These are phyloP conservation scores for Dipus sagitta DNA, from an alignment of 2,797 vertebrate species.

Conservation along the genomic window DNA sequence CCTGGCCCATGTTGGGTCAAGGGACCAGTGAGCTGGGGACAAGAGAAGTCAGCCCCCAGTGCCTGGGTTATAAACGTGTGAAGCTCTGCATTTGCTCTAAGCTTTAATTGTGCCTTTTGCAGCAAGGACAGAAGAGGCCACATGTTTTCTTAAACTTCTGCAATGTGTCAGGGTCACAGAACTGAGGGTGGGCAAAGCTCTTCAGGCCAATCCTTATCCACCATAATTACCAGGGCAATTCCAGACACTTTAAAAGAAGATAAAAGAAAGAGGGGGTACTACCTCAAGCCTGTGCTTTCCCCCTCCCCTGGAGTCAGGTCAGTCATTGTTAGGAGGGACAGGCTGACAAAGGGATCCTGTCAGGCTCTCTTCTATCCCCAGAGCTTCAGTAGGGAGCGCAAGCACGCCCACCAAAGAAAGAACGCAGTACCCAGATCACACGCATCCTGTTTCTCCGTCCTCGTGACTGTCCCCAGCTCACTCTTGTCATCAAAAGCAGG, in stretches of 20 bases:
- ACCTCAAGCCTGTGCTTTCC: neutral
- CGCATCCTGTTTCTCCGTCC: no score
- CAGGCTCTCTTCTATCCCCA: neutral
- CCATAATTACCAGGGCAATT: slow-evolving; percentile 11
- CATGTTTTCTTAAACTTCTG: neutral
- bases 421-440: no score
- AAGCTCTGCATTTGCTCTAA: neutral
- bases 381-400: neutral
- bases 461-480: neutral
- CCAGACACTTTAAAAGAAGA: neutral
- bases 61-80: neutral
- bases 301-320: neutral
- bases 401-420: neutral
- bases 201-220: neutral
- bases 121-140: neutral
- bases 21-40: neutral
- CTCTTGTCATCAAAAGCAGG: neutral
- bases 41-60: neutral
- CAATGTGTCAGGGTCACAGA: neutral
- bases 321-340: neutral
- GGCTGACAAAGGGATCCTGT: neutral
- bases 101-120: neutral
- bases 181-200: neutral
- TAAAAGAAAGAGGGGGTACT: neutral
- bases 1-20: neutral